Evolutionary conservation across 2,797 vertebrate genomes (phyloP), one percentile per base, ranked within the genome.

Genomic region (Sebastes alutus): DNA sequence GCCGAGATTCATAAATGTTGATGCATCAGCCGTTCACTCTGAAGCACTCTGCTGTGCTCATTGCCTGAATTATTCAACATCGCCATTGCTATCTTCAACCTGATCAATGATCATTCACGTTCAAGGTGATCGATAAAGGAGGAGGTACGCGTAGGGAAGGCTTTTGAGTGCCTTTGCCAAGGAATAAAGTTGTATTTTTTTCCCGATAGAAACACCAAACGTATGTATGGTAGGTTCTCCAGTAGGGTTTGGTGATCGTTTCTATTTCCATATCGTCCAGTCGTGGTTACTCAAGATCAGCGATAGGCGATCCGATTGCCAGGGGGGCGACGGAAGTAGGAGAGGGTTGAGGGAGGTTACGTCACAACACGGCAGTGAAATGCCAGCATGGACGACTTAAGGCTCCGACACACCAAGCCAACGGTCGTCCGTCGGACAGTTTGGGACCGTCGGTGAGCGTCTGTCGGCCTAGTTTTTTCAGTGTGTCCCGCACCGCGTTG

Each of bases 11-110:
- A 74, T 82, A 87, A 83, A 87, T 74, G 83, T 67, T 84, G 72
- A 88, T 78, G 69, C 71, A 88, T 80, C 69, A 81, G 81, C 78
- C 72, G 59, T 73, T 72, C 76, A 62, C 83, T 61, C 60, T 59
- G 25, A 71, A 77, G 72, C 73, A 74, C 73, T 81, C 72, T 29
- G 64, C 77, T 68, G 32, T 56, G 61, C 62, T 89, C 61, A 81
- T 56, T 84, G 64, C 59, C 69, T 89, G 85, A 88, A 85, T 88
- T 88, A 88, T 91, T 89, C 72, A 88, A 60, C 78, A 70, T 63
- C 23, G n/a, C 68, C 33, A 35, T 67, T 3, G 20, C 72, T 72
- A 74, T 82, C 82, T 82, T 62, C 61, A 74, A 71, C 62, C 61
- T 16, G 16, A 83, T 88, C 84, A 77, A 75, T 84, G 69, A 87